phyloP scores from a whole-genome alignment of 2,113 vertebrate species.

The Athene cunicularia region DNA sequence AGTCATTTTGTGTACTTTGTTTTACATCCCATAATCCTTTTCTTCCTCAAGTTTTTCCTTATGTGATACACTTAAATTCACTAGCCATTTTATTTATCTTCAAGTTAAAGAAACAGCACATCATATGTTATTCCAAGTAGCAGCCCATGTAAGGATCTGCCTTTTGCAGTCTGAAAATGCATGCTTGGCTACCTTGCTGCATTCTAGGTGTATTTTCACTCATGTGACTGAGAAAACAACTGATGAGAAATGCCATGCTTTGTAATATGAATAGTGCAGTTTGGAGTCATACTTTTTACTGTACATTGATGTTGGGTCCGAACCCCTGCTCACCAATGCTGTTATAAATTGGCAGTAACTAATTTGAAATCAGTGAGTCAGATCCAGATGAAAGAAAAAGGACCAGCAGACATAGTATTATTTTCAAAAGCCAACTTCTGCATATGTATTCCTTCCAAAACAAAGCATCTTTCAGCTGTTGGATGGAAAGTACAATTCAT shows the following conservation, averaged over 20 bases:
- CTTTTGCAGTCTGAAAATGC: neutral
- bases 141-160: neutral
- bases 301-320: neutral
- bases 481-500: neutral
- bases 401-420: neutral
- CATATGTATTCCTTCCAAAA: neutral
- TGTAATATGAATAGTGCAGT: neutral
- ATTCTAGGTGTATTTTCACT: neutral
- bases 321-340: neutral
- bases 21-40: neutral
- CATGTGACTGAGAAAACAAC: fast-evolving
- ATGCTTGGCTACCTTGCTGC: neutral
- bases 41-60: neutral
- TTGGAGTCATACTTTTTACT: neutral
- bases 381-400: neutral
- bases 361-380: neutral
- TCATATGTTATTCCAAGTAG: neutral
- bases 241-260: neutral
- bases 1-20: neutral
- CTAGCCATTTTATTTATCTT: neutral
- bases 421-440: neutral
- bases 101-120: neutral
- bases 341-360: neutral
- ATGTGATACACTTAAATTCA: neutral
- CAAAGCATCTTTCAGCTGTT: neutral